Evolutionary conservation across 2,113 vertebrate genomes (phyloP), one percentile per base, ranked within the genome.

Genomic region (Hyperopisus bebe): DNA sequence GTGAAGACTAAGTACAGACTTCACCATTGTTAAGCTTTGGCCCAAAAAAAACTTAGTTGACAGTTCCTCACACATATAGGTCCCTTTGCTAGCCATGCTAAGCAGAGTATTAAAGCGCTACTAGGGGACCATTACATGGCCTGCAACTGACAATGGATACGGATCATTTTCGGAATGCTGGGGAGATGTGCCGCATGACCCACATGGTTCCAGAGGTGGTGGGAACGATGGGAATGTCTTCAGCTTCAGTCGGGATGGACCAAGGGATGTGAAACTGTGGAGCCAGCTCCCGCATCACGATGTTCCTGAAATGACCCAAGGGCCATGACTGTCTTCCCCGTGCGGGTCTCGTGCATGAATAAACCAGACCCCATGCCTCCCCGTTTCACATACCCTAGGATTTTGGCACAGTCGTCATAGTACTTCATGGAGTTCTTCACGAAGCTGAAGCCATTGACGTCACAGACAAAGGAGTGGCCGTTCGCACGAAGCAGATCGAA

Each of bases 371-470:
- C n/a, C 35, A 27, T 2, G 9, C 19, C 77, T 19, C 6, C 39
- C 90, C 21, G 39, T 44, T 44, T 84, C 24, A 47, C 96, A 96
- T 95, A 98, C 97, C 97, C 97, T 89, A 98, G 94, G 90, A 98
- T 98, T 93, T 98, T 98, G 91, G 97, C 97, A 93, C 97, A 98
- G 93, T 98, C 97, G 91, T 98, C 97, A 90, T 98, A 98, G 93
- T 98, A 98, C 92, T 98, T 98, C 97, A 97, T 98, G 88, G 97
- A 98, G 92, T 98, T 98, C 94, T 98, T 98, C 93, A 98, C 97
- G 91, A 98, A 98, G 94, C 97, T 98, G 94, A 98, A 98, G 90
- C 97, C 97, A 90, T 98, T 98, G 88, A 98, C 97, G 88, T 98
- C 97, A 92, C 97, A 98, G 62, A 98, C 97, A 80, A 97, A 98